These are phyloP conservation scores for Dynastes hyllus DNA, from an alignment of 2,888 invertebrate genomes.

Conservation along the genomic window DNA sequence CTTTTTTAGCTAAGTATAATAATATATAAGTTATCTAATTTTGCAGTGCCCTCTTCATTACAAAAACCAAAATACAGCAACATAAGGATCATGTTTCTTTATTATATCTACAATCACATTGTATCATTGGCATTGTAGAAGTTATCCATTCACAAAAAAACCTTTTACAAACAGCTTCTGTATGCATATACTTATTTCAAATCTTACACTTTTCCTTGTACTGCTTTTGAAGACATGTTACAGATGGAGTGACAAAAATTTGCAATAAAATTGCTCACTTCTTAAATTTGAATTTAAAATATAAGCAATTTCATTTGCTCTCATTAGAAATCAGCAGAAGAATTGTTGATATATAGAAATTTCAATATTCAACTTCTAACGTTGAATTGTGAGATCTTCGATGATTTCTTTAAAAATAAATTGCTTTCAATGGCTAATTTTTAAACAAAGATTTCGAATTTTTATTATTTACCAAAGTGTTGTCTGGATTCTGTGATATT, in stretches of 20 bases:
- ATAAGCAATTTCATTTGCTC: not conserved
- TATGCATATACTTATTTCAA: constrained; percentile 12
- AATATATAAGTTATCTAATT: no score
- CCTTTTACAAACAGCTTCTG: constrained; percentile 28
- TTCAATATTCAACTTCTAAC: not conserved
- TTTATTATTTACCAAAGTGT: no score
- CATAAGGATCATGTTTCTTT: not conserved
- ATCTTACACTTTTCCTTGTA: constrained; percentile 8
- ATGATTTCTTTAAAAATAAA: not conserved
- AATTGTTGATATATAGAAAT: not conserved
- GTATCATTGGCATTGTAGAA: not conserved
- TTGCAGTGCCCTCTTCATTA: not conserved
- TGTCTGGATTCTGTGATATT: no score
- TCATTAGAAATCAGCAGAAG: not conserved
- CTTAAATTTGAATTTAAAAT: not conserved
- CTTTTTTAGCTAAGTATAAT: no score
- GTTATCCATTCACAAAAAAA: not conserved
- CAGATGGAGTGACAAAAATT: not conserved
- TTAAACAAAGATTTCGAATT: no score
- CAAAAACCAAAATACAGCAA: not conserved
- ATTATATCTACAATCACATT: not conserved
- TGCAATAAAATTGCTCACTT: not conserved
- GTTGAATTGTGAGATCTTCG: not conserved
- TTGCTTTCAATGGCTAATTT: no score
- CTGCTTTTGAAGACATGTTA: constrained; percentile 38